phyloP scores from a whole-genome alignment of 2,797 vertebrate species.

The Amazona ochrocephala region DNA sequence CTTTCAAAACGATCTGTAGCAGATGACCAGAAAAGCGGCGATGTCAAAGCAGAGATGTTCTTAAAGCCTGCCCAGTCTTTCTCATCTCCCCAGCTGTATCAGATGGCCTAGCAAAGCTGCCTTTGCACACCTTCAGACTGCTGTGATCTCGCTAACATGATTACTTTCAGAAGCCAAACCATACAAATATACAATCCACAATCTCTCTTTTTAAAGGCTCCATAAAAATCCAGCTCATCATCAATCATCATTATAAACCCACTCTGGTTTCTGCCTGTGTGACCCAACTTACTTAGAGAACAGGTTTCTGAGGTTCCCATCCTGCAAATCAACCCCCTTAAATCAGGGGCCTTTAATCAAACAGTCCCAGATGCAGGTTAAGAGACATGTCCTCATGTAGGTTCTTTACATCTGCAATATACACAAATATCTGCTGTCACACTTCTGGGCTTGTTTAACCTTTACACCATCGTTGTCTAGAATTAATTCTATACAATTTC shows the following conservation, averaged over 20 bases:
- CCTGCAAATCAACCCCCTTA: not conserved
- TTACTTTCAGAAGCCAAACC: not conserved
- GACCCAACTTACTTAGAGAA: not conserved
- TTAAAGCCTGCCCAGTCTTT: not conserved
- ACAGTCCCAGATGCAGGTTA: rapidly evolving
- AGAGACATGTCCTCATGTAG: not conserved
- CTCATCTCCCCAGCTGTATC: not conserved
- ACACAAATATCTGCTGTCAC: not conserved
- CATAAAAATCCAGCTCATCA: not conserved
- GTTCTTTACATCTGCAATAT: not conserved
- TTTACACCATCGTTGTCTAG: not conserved
- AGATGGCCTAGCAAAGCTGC: not conserved
- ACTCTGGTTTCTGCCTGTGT: not conserved
- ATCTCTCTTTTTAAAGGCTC: not conserved
- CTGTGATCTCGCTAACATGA: rapidly evolving
- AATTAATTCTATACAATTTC: not conserved
- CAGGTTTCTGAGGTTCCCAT: not conserved
- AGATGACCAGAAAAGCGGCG: not conserved
- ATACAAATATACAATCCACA: not conserved
- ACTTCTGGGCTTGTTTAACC: not conserved
- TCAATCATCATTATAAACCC: not conserved
- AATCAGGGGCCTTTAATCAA: not conserved
- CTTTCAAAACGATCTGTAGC: not conserved
- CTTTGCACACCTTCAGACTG: not conserved
- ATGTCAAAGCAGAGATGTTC: not conserved